A percentile compares a stretch with the other conserved stretches of the same genome.
Evolutionary conservation across 2,113 vertebrate species (phyloP).

Genomic region (Macrotus californicus): DNA sequence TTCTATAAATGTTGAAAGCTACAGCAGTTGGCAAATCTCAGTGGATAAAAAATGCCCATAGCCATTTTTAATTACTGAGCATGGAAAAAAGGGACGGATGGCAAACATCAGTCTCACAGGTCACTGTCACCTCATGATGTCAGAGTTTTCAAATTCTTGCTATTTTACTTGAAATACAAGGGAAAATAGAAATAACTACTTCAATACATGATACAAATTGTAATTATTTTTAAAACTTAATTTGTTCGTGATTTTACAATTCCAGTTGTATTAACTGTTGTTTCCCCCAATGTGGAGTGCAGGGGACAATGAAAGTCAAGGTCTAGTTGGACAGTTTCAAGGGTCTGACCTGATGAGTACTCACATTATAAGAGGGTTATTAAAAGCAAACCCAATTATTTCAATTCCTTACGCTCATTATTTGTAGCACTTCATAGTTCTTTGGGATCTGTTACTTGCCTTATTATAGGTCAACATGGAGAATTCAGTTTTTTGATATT

Average conservation of each 20-base stretch:
- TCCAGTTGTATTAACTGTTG: conserved; percentile 67
- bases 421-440: conserved; percentile 66
- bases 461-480: conserved; percentile 42
- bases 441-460: conserved; percentile 54
- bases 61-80: conserved; percentile 86
- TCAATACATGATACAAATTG: neutral
- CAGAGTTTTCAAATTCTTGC: conserved; percentile 60
- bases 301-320: conserved; percentile 64
- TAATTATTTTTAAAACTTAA: conserved; percentile 52
- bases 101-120: conserved; percentile 78
- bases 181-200: conserved; percentile 49
- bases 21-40: conserved; percentile 83
- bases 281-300: conserved; percentile 41
- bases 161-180: conserved; percentile 52
- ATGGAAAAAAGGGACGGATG: conserved; percentile 71
- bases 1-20: conserved; percentile 79
- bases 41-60: conserved; percentile 81
- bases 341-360: conserved; percentile 63
- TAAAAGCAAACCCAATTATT: conserved; percentile 57
- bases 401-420: conserved; percentile 67
- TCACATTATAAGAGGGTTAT: conserved; percentile 63
- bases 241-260: conserved; percentile 53
- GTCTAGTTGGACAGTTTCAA: conserved; percentile 57
- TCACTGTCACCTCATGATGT: conserved; percentile 53
- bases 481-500: conserved; percentile 41